phyloP scores from a whole-genome alignment of 2,888 invertebrate species.

The Megamerina dolium region DNA sequence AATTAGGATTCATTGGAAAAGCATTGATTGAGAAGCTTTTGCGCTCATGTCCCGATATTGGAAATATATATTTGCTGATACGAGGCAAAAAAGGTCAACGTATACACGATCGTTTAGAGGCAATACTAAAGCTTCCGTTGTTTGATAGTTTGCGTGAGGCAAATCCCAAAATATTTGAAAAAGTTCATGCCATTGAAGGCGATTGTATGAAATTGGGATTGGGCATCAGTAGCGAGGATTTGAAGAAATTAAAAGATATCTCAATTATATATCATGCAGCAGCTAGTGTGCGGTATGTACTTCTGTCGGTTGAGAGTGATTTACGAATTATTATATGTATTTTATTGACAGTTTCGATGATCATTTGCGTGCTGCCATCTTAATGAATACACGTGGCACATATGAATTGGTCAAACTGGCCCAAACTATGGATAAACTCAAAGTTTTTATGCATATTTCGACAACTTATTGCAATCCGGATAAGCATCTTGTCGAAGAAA shows the following conservation, averaged over 20 bases:
- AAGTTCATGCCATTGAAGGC: constrained; percentile 62
- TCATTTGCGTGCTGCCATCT: constrained; percentile 58
- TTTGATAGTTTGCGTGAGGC: constrained; percentile 48
- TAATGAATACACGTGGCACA: constrained; percentile 62
- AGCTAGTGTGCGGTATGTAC: constrained; percentile 65
- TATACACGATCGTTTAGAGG: constrained; percentile 59
- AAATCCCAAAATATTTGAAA: constrained; percentile 54
- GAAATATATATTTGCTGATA: constrained; percentile 70
- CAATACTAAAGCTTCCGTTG: constrained; percentile 54
- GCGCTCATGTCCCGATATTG: constrained; percentile 69
- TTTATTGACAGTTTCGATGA: constrained; percentile 66
- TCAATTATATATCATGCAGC: constrained; percentile 71
- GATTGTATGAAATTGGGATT: constrained; percentile 56
- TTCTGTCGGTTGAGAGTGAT: not conserved
- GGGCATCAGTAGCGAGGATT: constrained; percentile 53
- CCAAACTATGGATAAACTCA: constrained; percentile 50
- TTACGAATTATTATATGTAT: too few species aligned
- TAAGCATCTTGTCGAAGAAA: constrained; percentile 65
- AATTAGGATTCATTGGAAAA: constrained; percentile 79
- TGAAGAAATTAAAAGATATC: constrained; percentile 55
- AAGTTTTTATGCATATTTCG: constrained; percentile 74
- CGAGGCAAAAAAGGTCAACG: constrained; percentile 65
- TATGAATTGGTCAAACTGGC: constrained; percentile 59
- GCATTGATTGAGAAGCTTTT: constrained; percentile 81
- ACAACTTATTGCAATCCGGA: constrained; percentile 85